Evolutionary conservation across 2,888 invertebrate genomes (phyloP), one percentile per base, ranked within the genome.

Genomic region (Ernsta delagoae): DNA sequence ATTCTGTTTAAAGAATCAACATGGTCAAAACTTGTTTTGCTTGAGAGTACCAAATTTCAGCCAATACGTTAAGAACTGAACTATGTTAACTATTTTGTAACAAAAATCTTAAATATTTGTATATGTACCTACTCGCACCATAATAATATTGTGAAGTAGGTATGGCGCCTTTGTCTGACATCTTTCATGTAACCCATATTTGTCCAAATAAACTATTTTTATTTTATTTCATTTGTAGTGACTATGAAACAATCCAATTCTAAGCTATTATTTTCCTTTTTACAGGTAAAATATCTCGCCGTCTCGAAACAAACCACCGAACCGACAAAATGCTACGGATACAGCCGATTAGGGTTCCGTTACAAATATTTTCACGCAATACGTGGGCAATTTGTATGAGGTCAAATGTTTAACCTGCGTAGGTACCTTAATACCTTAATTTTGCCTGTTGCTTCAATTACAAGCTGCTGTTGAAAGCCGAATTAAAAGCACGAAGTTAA

Each of bases 371-470:
- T 59, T 41, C 50, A 39, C 59, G 31, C 41, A 24, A 48, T 65
- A 65, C 34, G 36, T 39, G 7, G 5, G 60, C 31, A 60, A 60
- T 66, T 66, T 66, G 59, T 66, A 60, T 12, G 43, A 59, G 66
- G 11, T 31, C 8, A 50, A 66, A 66, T 66, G 66, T 50, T 24
- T 39, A 66, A 41, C 43, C 60, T 34, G 34, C 41, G 59, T 34
- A 66, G n/a, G n/a, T n/a, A n/a, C n/a, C n/a, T n/a, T n/a, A 66
- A 66, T 41, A 54, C 53, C 66, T 66, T 66, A 66, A 66, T 66
- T 66, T 66, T 59, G 59, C 50, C 43, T 60, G 66, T 53, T 60
- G 66, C 54, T 59, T 65, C 48, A 65, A 59, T 65, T 65, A 65
- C 24, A 31, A 41, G 39, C 53, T 41, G 39, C 53, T 43, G 53